These are phyloP conservation scores for Selene dorsalis DNA, from an alignment of 2,797 vertebrate species.

Conservation along the genomic window DNA sequence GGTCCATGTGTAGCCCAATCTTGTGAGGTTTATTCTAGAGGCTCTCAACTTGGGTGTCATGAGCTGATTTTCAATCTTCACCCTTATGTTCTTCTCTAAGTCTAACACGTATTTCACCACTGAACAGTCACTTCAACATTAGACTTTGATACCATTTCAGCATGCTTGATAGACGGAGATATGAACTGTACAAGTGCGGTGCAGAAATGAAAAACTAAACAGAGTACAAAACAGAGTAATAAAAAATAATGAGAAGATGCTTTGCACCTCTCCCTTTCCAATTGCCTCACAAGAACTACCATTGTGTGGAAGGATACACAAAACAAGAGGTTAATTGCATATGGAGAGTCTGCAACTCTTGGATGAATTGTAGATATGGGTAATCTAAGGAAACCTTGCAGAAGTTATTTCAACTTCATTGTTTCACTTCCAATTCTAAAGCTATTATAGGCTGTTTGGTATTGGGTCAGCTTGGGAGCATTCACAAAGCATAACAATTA, in stretches of 20 bases:
- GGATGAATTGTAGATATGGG: slow-evolving; percentile 20
- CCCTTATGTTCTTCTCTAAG: background rate
- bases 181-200: background rate
- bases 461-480: slow-evolving; percentile 17
- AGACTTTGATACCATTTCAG: slow-evolving; percentile 7
- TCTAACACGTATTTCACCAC: background rate
- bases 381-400: background rate
- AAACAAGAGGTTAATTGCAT: slow-evolving; percentile 55
- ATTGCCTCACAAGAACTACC: slow-evolving; percentile 36
- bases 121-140: background rate
- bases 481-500: slow-evolving; percentile 49
- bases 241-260: slow-evolving; percentile 15
- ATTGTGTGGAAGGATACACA: slow-evolving; percentile 18
- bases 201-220: background rate
- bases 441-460: slow-evolving; percentile 6
- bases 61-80: slow-evolving; percentile 22
- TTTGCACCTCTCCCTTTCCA: background rate
- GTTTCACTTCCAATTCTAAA: slow-evolving; percentile 26
- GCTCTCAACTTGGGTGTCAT: background rate
- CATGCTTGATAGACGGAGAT: background rate
- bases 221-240: too few relatives aligned
- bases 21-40: slow-evolving; percentile 24
- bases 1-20: slow-evolving; percentile 10
- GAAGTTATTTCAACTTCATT: slow-evolving; percentile 12
- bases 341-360: slow-evolving; percentile 28